Evolutionary conservation across 1,140 invertebrate species (phyloP).

Genomic region (Agrypnia vestita): DNA sequence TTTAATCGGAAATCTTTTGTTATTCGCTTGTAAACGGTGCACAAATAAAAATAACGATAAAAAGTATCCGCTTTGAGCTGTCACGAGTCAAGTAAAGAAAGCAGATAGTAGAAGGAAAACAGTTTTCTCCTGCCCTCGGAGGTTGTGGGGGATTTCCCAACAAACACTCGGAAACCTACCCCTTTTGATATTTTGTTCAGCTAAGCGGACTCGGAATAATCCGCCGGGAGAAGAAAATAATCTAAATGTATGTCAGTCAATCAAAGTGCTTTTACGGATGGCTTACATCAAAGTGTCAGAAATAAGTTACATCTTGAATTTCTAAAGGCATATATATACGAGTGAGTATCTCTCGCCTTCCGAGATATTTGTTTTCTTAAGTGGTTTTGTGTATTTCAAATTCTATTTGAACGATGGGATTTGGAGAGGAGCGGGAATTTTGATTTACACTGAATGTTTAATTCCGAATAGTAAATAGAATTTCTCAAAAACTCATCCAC

Average conservation of each 20-base stretch:
- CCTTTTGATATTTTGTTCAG: slow-evolving; percentile 31
- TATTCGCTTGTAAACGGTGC: neutral
- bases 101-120: slow-evolving; percentile 18
- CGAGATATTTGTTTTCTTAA: slow-evolving; percentile 40
- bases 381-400: slow-evolving; percentile 42
- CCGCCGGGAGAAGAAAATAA: slow-evolving; percentile 47
- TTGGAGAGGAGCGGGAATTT: slow-evolving; percentile 18
- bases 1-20: too few species aligned
- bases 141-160: neutral
- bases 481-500: too few species aligned
- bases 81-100: slow-evolving; percentile 20
- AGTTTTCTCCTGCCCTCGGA: slow-evolving; percentile 26
- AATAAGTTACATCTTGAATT: slow-evolving; percentile 51
- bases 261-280: slow-evolving; percentile 49
- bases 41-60: slow-evolving; percentile 21
- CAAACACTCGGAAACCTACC: slow-evolving; percentile 2
- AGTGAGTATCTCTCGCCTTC: slow-evolving; percentile 10
- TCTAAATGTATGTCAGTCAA: slow-evolving; percentile 53
- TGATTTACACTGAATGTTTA: slow-evolving; percentile 39
- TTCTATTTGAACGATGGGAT: slow-evolving; percentile 25
- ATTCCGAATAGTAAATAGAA: slow-evolving; percentile 2
- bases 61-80: slow-evolving; percentile 20
- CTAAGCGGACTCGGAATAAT: slow-evolving; percentile 23
- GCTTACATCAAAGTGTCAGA: slow-evolving; percentile 52
- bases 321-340: slow-evolving; percentile 22